phyloP scores from a whole-genome alignment of 2,113 vertebrate species.

The Okapia johnstoni region DNA sequence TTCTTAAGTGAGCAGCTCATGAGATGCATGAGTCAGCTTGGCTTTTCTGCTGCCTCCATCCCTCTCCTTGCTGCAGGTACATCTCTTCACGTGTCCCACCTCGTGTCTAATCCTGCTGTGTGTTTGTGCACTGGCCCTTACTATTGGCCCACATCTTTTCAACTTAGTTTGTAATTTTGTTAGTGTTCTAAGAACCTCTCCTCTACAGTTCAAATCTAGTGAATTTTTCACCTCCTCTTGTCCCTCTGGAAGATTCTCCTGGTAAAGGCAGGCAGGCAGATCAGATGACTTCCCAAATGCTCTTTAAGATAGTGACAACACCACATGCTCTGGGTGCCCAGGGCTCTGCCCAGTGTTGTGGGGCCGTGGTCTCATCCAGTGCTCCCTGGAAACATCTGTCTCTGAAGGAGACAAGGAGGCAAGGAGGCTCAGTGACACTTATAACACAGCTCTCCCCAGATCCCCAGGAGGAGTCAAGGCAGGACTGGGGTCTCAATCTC shows the following conservation, averaged over 20 bases:
- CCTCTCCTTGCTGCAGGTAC: too few relatives aligned
- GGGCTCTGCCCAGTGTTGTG: neutral
- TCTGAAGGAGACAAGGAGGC: neutral
- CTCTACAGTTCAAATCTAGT: neutral
- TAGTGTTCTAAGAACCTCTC: neutral
- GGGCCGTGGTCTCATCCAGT: neutral
- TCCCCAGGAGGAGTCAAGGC: too few relatives aligned
- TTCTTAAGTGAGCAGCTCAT: neutral
- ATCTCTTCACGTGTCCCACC: neutral
- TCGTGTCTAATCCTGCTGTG: neutral
- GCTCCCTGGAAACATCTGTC: neutral
- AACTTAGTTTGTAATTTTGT: neutral
- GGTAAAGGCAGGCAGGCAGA: neutral
- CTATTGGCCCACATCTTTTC: neutral
- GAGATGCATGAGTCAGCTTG: neutral
- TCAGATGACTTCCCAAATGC: neutral
- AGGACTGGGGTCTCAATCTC: neutral
- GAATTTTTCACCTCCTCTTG: neutral
- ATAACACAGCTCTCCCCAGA: neutral
- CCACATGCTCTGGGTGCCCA: neutral
- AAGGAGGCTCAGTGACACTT: neutral
- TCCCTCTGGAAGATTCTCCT: neutral
- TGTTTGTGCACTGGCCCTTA: neutral
- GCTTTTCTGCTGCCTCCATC: neutral
- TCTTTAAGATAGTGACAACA: neutral